Evolutionary conservation across 2,113 vertebrate species (phyloP).

Genomic region (Daboia siamensis): DNA sequence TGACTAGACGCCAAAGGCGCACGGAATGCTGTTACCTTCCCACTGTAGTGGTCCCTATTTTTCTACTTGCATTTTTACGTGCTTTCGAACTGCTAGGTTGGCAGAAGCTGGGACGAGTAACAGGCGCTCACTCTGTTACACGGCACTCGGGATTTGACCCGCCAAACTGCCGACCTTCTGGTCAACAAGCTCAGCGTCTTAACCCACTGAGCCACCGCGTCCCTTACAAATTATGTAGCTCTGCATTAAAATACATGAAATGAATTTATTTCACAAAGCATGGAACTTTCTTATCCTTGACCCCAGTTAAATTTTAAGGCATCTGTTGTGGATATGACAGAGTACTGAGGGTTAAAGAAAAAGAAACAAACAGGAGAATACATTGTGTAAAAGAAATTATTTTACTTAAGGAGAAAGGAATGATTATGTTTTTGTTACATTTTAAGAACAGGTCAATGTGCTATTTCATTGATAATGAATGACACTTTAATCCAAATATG

Average conservation of each 20-base stretch:
- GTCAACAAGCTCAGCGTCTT: no score
- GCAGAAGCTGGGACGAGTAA: no score
- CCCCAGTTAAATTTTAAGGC: neutral
- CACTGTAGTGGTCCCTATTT: no score
- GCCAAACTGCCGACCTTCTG: no score
- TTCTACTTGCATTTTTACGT: no score
- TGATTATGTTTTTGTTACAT: constrained; percentile 19
- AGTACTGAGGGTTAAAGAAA: neutral
- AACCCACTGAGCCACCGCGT: no score
- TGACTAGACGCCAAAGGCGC: no score
- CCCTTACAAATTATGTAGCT: neutral
- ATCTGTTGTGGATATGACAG: constrained; percentile 8
- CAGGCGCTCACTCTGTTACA: no score
- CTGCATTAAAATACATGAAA: neutral
- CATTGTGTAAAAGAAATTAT: constrained; percentile 40
- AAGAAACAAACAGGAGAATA: neutral
- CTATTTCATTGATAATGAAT: constrained; percentile 40
- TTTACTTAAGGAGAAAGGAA: constrained; percentile 32
- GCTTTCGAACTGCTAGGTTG: no score
- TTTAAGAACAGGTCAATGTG: constrained; percentile 29
- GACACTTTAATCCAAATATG: constrained; percentile 34
- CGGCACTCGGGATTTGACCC: no score
- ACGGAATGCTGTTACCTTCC: no score
- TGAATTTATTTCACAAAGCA: neutral
- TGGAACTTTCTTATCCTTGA: constrained; percentile 30